Evolutionary conservation across 2,797 vertebrate genomes (phyloP), one percentile per base, ranked within the genome.

Genomic region (Dermochelys coriacea): DNA sequence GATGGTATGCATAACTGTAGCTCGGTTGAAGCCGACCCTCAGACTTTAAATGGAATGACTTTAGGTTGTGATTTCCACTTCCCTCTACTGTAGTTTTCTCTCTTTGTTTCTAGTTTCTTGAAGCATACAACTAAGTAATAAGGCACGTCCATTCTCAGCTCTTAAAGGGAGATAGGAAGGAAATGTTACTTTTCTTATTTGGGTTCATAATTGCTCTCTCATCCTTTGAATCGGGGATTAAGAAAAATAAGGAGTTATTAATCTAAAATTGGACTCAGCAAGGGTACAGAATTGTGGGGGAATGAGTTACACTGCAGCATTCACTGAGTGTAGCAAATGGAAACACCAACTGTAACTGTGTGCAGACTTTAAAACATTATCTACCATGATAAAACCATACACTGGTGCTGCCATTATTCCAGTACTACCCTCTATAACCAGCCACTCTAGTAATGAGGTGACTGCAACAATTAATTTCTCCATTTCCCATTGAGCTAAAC

Each of bases 391-490:
- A 93, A 96, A 95, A 92, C 89, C 57, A 71, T 75, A 80, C 16
- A 61, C 31, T 1, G 1, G 68, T 5, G 1, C 57, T 82, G 25
- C 77, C 94, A 77, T 91, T 89, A 86, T 74, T 78, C 83, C 41
- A 14, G 71, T 19, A 25, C 77, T 91, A 89, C 89, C 61, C 29
- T 93, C 50, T 84, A 88, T 95, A 91, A 91, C 80, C 29, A 91
- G 93, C 82, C 91, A 94, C 84, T 82, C 2, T 0, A 93, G 82
- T 97, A 96, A 96, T 89, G 91, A 95, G 57, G 88, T 96, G 91
- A 85, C 93, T 78, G 54, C 93, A 94, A 82, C 84, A 88, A 94
- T 97, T 97, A 96, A 89, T 97, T 96, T 96, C 80, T 27, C 9
- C 19, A n/a, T 95, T 96, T 95, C 82, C 82, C 80, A 80, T 68